A percentile compares a stretch with the other conserved stretches of the same genome.
Evolutionary conservation across 2,113 vertebrate species (phyloP).

Genomic region (Ptyas mucosa): DNA sequence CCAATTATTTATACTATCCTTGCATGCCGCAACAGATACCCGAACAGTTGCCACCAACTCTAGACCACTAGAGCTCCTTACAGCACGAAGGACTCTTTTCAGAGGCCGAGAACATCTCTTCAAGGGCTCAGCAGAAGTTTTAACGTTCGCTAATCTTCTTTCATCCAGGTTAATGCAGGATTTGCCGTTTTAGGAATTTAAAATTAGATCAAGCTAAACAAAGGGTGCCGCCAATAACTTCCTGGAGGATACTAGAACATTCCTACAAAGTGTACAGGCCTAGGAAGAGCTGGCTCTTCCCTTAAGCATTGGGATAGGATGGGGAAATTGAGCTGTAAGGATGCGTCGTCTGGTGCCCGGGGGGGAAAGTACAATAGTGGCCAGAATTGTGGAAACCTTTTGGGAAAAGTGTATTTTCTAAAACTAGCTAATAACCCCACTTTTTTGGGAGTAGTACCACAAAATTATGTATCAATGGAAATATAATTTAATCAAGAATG

Average conservation of each 20-base stretch:
- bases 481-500: too few species aligned
- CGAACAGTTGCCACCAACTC: background rate
- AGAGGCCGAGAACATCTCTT: fast-evolving
- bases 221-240: background rate
- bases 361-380: too few species aligned
- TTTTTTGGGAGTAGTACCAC: too few species aligned
- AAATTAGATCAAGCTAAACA: slow-evolving; percentile 48
- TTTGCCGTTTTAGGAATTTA: slow-evolving; percentile 47
- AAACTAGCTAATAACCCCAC: too few species aligned
- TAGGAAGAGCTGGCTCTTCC: background rate
- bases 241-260: background rate
- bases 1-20: background rate
- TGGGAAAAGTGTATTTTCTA: too few species aligned
- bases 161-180: slow-evolving; percentile 61
- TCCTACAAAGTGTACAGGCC: background rate
- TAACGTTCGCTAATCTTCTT: slow-evolving; percentile 50
- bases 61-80: background rate
- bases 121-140: background rate
- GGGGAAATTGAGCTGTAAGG: background rate
- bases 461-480: too few species aligned
- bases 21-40: background rate
- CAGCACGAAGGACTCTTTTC: background rate
- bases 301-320: background rate
- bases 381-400: too few species aligned
- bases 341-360: background rate